These are phyloP conservation scores for Molorchus minor DNA, from an alignment of 2,888 invertebrate species.

Conservation along the genomic window DNA sequence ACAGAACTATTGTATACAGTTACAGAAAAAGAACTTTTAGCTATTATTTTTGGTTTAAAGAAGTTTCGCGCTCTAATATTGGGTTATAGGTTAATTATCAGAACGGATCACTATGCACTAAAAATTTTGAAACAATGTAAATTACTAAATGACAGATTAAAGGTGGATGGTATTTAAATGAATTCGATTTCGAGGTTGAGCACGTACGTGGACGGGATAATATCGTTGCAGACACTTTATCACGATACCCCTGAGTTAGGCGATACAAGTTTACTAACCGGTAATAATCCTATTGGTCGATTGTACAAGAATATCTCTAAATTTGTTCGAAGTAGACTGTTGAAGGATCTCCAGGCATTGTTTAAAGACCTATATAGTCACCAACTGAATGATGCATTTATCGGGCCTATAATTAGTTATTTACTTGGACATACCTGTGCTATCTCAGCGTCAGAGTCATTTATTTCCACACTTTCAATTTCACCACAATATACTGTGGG, in stretches of 20 bases:
- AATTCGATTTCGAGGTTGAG: conserved; percentile 28
- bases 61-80: conserved; percentile 26
- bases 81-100: conserved; percentile 23
- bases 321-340: conserved; percentile 1
- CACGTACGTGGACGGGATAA: conserved; percentile 30
- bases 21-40: conserved; percentile 36
- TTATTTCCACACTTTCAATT: not conserved
- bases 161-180: too few relatives aligned
- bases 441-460: not conserved
- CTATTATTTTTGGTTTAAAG: conserved; percentile 26
- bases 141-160: too few relatives aligned
- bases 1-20: conserved; percentile 33
- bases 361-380: not conserved
- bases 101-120: conserved; percentile 33
- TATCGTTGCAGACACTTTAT: conserved; percentile 26
- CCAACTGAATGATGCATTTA: conserved; percentile 1
- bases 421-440: not conserved
- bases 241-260: conserved; percentile 13
- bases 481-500: not conserved
- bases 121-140: too few relatives aligned
- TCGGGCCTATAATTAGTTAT: not conserved
- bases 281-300: not conserved
- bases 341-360: not conserved
- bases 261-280: not conserved
- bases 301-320: not conserved